Percentiles rank a stretch among this genome's conserved stretches.
phyloP scores from a whole-genome alignment of 2,797 vertebrate species.

The Mus minutoides region DNA sequence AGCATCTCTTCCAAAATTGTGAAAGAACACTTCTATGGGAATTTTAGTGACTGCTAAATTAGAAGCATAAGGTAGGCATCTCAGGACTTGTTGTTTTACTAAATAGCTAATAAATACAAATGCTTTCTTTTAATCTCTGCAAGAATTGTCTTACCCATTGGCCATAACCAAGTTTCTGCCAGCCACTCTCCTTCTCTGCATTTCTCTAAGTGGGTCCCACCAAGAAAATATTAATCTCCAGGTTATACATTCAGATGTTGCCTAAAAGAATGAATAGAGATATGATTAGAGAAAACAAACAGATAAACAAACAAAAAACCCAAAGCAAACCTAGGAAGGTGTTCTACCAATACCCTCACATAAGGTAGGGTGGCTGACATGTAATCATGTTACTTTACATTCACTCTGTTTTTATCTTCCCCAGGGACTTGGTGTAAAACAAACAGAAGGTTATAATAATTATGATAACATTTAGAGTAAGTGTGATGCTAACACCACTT shows the following conservation, averaged over 20 bases:
- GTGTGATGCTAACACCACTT: conserved; percentile 37
- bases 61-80: conserved; percentile 11
- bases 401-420: conserved; percentile 3
- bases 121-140: conserved; percentile 7
- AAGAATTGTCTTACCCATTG: conserved; percentile 11
- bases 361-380: not conserved
- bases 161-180: not conserved
- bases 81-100: not conserved
- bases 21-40: conserved; percentile 21
- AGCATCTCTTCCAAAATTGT: not conserved
- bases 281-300: not conserved
- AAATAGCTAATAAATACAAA: not conserved
- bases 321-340: not conserved
- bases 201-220: not conserved
- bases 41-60: conserved; percentile 31
- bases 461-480: conserved; percentile 71
- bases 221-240: not conserved
- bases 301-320: not conserved
- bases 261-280: conserved; percentile 11
- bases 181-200: not conserved
- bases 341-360: not conserved
- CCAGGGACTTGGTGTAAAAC: conserved; percentile 5
- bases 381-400: conserved; percentile 57
- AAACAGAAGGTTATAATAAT: conserved; percentile 71
- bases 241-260: not conserved